Base-by-base conservation (phyloP, 2,888 invertebrate genomes). In the Argynnis bischoffii region DNA sequence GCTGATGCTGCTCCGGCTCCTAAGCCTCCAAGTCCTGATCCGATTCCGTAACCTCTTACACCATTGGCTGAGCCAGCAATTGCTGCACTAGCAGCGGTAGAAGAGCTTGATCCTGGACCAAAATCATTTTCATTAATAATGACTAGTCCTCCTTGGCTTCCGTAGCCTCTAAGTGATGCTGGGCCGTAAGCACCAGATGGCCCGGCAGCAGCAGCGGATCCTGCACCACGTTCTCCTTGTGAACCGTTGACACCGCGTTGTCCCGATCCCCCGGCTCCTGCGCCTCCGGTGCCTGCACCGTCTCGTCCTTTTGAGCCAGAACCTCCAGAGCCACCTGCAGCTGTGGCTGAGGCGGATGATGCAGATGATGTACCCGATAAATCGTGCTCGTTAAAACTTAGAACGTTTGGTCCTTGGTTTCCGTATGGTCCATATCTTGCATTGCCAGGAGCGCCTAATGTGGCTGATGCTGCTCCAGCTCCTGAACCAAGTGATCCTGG, bases 331-430 rank as follows among this genome's bases (percentile, higher is more conserved):
- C 18, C 2, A 2, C 47, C 3, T 0, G 59, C 3, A 15, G 14
- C 46, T 13, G 63, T n/a, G 18, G 18, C 18, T 18, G 18, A 18
- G 14, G 64, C 47, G 1, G 21, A 31, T 2, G 55, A 56, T 4
- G 15, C 21, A 14, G 50, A 13, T 6, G 21, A 41, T 8, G 57
- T 47, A 2, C 18, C 46, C 21, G 48, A 48, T 8, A 14, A 35
- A 0, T 63, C 54, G 21, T 35, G 66, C 53, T 71, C 69, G 48
- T 73, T 74, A 18, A 74, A 65, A 15, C 74, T 48, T 15, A 73
- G 55, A 35, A 73, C 69, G 15, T 31, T 41, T 51, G 47, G 53
- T 57, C 70, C 69, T 26, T 51, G 50, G 50, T 51, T 26, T 18
- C 66, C 66, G 13, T 51, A 41, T 26, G 55, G 26, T 35, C 54